Base-by-base conservation (phyloP, 1,140 invertebrate genomes). In the Lordiphosa collinella region DNA sequence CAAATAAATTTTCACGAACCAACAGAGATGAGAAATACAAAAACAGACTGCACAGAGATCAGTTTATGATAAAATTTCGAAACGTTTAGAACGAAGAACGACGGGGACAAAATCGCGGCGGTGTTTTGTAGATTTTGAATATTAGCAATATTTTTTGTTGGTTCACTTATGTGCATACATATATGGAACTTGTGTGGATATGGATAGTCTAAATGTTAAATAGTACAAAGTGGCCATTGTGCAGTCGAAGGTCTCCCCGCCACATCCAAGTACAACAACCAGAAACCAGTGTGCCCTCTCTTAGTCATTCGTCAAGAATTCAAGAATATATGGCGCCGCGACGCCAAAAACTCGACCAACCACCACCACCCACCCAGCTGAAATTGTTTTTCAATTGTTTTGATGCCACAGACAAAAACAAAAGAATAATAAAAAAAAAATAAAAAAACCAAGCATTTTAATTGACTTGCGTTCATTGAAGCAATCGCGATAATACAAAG, bases 61-160 rank as follows among this genome's bases (percentile, higher is more conserved):
- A 87, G 85, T 87, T 80, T 85, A 76, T 87, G 85, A 87, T 87
- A 76, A 87, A 87, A 87, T 85, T 86, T 85, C 85, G 85, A 85
- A 67, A 73, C 71, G 85, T 69, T 85, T 85, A 85, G 85, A 87
- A 87, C 78, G 60, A 55, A 60, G 67, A 63, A 70, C 61, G 54
- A 63, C 64, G 61, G 68, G 50, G 58, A 70, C 56, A 49, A 53
- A 67, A 67, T 35, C 55, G 63, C 48, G 55, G 46, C 50, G 25
- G 9, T 31, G 47, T 29, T 10, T 44, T 37, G 34, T 52, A 7
- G 13, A 4, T 36, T 29, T 31, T 10, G n/a, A 35, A 14, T 35
- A 48, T 32, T 48, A 35, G n/a, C 12, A 29, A 32, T 35, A 16
- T 35, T n/a, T 48, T 34, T 47, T 29, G 2, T n/a, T n/a, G 6